Percentiles rank a stretch among this genome's conserved stretches.
Evolutionary conservation across 2,113 vertebrate genomes (phyloP).

Genomic region (Rhinolophus sinicus): DNA sequence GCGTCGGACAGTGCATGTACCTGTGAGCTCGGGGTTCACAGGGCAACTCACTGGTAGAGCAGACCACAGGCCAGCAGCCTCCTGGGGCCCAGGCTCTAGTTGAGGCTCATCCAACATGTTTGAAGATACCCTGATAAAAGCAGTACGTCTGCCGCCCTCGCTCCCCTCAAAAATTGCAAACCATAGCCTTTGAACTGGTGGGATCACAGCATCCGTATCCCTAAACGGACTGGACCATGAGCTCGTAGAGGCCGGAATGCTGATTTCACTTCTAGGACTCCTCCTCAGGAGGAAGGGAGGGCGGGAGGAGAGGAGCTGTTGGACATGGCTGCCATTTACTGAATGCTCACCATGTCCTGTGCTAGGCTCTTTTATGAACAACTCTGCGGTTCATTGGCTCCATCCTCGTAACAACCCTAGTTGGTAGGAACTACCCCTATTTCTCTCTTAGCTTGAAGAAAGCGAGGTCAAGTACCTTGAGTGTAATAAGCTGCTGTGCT

Average conservation of each 20-base stretch:
- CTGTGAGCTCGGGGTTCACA: background rate
- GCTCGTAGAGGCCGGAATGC: background rate
- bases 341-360: background rate
- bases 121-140: background rate
- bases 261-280: background rate
- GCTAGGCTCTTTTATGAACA: background rate
- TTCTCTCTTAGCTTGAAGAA: background rate
- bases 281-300: background rate
- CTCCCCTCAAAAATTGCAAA: background rate
- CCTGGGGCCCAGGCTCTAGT: background rate
- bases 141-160: background rate
- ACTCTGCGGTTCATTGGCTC: background rate
- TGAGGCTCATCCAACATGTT: background rate
- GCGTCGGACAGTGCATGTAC: fast-evolving
- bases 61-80: background rate
- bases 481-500: background rate
- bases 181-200: background rate
- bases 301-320: background rate
- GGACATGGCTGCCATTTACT: background rate
- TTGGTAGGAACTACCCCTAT: background rate
- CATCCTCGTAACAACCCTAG: background rate
- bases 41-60: background rate
- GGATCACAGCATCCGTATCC: too few relatives aligned
- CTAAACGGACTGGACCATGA: background rate
- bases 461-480: background rate